A percentile compares a stretch with the other conserved stretches of the same genome.
phyloP scores from a whole-genome alignment of 2,113 vertebrate genomes.

The Sterna hirundo region DNA sequence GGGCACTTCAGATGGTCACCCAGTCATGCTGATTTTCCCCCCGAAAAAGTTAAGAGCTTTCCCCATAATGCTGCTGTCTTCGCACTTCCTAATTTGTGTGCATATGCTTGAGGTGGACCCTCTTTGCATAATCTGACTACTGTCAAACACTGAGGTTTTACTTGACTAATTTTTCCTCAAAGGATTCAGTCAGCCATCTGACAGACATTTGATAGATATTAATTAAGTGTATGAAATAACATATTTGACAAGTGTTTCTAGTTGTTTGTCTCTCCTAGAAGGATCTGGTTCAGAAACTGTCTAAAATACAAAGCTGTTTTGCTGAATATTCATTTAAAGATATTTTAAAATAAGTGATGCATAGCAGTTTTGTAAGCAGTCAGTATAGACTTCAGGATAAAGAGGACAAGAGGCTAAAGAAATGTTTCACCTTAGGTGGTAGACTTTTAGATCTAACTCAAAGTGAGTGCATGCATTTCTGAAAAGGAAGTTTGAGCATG shows the following conservation, averaged over 20 bases:
- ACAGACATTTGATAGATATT: slow-evolving; percentile 59
- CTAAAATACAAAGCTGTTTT: slow-evolving; percentile 9
- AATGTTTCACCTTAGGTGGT: neutral
- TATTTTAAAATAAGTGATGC: neutral
- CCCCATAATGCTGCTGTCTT: neutral
- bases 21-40: neutral
- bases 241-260: slow-evolving; percentile 56
- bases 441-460: neutral
- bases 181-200: slow-evolving; percentile 21
- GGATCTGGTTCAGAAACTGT: slow-evolving; percentile 18
- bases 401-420: neutral
- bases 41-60: neutral
- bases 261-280: slow-evolving; percentile 48
- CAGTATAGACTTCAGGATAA: neutral
- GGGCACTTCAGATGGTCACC: neutral
- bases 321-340: slow-evolving; percentile 32
- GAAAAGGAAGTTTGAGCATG: neutral
- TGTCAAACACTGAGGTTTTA: slow-evolving; percentile 14
- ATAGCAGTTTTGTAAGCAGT: slow-evolving; percentile 20
- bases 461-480: neutral
- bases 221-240: slow-evolving; percentile 50
- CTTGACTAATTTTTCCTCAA: slow-evolving; percentile 5
- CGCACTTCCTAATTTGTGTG: neutral
- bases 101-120: neutral
- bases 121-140: neutral